These are phyloP conservation scores for Eupithecia tripunctaria DNA, from an alignment of 2,888 invertebrate genomes.

Conservation along the genomic window DNA sequence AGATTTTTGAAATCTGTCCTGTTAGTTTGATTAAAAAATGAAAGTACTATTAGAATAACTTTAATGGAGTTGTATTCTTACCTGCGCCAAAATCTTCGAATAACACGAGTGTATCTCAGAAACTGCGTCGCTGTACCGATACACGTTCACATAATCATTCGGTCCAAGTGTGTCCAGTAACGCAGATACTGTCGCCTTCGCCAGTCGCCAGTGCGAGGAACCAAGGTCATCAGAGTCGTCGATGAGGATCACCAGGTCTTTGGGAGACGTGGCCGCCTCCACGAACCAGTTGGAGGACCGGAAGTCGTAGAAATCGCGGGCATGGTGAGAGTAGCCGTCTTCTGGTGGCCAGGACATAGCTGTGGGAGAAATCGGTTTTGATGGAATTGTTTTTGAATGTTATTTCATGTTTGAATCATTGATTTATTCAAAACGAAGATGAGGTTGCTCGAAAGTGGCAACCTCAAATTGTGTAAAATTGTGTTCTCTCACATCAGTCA, in stretches of 20 bases:
- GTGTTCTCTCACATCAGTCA: too few relatives aligned
- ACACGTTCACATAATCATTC: slow-evolving; percentile 98
- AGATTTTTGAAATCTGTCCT: background rate
- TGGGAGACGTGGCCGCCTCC: slow-evolving; percentile 98
- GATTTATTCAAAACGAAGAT: too few relatives aligned
- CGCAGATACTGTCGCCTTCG: slow-evolving; percentile 93
- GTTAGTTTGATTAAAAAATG: background rate
- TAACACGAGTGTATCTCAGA: slow-evolving; percentile 95
- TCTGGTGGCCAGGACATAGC: slow-evolving; percentile 94
- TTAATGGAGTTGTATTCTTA: slow-evolving; percentile 58
- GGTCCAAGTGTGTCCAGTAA: slow-evolving; percentile 97
- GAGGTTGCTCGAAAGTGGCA: too few relatives aligned
- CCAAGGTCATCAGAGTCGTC: slow-evolving; percentile 96
- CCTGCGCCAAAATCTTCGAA: slow-evolving; percentile 94
- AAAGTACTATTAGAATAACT: too few relatives aligned
- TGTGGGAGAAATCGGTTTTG: slow-evolving; percentile 54
- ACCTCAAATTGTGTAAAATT: too few relatives aligned
- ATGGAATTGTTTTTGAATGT: background rate
- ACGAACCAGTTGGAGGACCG: slow-evolving; percentile 98
- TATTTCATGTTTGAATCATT: background rate
- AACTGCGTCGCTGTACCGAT: slow-evolving; percentile 93
- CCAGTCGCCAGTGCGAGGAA: slow-evolving; percentile 92
- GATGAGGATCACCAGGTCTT: slow-evolving; percentile 97
- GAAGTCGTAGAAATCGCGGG: slow-evolving; percentile 95
- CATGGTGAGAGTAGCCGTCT: slow-evolving; percentile 90